Percentiles rank a stretch among this genome's conserved stretches.
Conservation (phyloP, 2,113 vertebrate species). For the Meleagris gallopavo region DNA sequence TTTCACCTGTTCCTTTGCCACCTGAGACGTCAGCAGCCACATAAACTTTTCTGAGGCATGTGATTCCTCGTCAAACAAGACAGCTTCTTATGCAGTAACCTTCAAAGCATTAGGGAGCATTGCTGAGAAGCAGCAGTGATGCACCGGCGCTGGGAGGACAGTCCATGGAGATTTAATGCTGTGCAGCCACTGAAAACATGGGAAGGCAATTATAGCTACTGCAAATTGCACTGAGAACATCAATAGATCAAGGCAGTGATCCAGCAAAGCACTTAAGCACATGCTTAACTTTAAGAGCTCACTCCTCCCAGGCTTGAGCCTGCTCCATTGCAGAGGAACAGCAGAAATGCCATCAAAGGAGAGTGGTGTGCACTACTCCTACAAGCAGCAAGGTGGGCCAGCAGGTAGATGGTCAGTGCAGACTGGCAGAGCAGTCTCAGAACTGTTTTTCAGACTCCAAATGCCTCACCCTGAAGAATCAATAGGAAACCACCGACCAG, state of each 20-base stretch:
- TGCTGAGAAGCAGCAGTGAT: not conserved
- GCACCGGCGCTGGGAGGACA: not conserved
- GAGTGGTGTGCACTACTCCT: not conserved
- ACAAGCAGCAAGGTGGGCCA: fast-evolving
- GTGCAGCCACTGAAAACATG: not conserved
- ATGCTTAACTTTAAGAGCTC: constrained; percentile 20
- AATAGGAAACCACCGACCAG: not conserved
- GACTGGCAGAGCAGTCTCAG: not conserved
- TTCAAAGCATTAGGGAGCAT: not conserved
- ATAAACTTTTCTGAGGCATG: not conserved
- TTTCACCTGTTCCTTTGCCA: not conserved
- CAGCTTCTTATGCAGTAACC: not conserved
- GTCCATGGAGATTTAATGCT: not conserved
- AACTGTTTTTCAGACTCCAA: not conserved
- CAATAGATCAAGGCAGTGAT: constrained; percentile 37
- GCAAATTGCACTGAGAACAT: not conserved
- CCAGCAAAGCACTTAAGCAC: constrained; percentile 60
- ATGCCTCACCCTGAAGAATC: constrained; percentile 24
- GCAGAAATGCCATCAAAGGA: not conserved
- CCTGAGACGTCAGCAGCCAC: not conserved
- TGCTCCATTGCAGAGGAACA: not conserved
- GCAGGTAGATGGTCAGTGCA: not conserved
- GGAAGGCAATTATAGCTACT: constrained; percentile 39
- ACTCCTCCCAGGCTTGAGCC: not conserved
- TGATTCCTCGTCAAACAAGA: not conserved